Evolutionary conservation across 2,797 vertebrate species (phyloP).

Genomic region (Caiman crocodilus): DNA sequence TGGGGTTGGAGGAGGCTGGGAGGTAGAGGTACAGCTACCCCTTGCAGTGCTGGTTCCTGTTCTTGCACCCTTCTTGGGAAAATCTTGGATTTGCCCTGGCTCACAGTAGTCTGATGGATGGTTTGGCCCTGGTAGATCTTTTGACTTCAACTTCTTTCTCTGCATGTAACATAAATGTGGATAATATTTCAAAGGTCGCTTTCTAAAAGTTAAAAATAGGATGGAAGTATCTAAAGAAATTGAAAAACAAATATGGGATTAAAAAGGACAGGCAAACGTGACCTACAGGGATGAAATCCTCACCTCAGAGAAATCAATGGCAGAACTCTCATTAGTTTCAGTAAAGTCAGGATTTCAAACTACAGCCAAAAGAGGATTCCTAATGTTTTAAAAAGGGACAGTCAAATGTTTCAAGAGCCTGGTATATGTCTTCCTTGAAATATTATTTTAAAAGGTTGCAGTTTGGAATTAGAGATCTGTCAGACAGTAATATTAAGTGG

Average conservation of each 20-base stretch:
- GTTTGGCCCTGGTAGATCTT: no score
- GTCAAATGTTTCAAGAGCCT: neutral
- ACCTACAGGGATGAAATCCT: neutral
- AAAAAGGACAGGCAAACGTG: neutral
- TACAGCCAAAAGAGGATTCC: neutral
- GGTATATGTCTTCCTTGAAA: rapidly evolving
- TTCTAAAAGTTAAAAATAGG: neutral
- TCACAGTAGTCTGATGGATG: no score
- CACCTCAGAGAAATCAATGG: neutral
- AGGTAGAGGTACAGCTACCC: no score
- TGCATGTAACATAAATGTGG: neutral
- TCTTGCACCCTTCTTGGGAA: no score
- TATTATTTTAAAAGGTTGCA: neutral
- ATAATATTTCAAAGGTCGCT: neutral
- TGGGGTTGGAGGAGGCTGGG: no score
- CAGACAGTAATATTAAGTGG: neutral
- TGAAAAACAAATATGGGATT: rapidly evolving
- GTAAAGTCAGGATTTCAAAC: neutral
- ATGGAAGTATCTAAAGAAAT: neutral
- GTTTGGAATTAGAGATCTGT: neutral
- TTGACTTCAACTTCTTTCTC: no score
- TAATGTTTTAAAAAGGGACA: neutral
- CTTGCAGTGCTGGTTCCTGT: no score
- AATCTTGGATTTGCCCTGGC: no score
- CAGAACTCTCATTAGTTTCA: neutral